These are phyloP conservation scores for Eupithecia vulgata DNA, from an alignment of 2,888 invertebrate species.

Conservation along the genomic window DNA sequence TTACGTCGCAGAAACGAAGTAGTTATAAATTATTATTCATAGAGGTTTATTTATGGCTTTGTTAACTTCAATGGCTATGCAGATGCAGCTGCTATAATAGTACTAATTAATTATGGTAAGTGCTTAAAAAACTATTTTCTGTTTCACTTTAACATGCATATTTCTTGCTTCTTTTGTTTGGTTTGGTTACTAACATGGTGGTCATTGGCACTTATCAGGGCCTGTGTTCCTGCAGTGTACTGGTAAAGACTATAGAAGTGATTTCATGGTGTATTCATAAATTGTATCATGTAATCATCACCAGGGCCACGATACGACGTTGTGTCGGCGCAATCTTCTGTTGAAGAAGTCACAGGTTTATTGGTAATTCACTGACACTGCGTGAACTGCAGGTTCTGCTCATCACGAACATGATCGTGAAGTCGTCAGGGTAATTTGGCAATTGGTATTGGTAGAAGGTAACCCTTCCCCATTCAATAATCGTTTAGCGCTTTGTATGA, in stretches of 20 bases:
- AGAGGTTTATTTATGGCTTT: background rate
- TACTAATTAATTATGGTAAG: background rate
- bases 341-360: too few species aligned
- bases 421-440: too few species aligned
- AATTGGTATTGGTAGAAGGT: too few species aligned
- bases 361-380: too few species aligned
- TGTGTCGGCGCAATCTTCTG: background rate
- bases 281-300: background rate
- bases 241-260: background rate
- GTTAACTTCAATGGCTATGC: conserved; percentile 3
- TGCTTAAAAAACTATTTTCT: background rate
- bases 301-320: background rate
- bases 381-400: too few species aligned
- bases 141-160: background rate
- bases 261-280: background rate
- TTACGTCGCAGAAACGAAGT: background rate
- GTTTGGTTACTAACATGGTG: too few species aligned
- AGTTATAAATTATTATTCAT: background rate
- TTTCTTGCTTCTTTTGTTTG: background rate
- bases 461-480: too few species aligned
- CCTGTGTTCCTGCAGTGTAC: background rate
- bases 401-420: too few species aligned
- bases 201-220: background rate
- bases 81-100: background rate
- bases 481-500: background rate